phyloP scores from a whole-genome alignment of 2,797 vertebrate species.

The Micropoecilia bifurca region DNA sequence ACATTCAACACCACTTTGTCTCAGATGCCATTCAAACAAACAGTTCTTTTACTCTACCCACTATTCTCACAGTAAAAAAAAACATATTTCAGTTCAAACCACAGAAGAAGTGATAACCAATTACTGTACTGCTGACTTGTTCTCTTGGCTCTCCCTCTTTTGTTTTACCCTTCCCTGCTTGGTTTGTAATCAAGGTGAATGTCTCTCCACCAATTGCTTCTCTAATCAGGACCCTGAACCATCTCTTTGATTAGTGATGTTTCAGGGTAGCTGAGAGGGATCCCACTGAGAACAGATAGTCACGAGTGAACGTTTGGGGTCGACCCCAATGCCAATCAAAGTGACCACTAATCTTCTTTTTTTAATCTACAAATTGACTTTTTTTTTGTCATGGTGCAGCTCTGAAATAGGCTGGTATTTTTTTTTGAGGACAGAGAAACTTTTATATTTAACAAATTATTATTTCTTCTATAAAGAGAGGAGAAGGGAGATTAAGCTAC shows the following conservation, averaged over 20 bases:
- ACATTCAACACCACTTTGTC: neutral
- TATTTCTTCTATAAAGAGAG: constrained; percentile 20
- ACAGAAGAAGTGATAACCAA: neutral
- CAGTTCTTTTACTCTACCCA: neutral
- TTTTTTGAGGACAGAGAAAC: constrained; percentile 24
- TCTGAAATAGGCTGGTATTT: constrained; percentile 13
- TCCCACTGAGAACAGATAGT: constrained; percentile 21
- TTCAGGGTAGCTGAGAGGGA: constrained; percentile 30
- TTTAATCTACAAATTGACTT: constrained; percentile 71
- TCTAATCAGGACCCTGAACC: constrained; percentile 57
- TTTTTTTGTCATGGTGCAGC: constrained; percentile 41
- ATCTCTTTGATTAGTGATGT: constrained; percentile 62
- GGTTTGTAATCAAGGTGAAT: constrained; percentile 74
- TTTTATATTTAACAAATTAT: constrained; percentile 46
- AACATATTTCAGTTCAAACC: neutral
- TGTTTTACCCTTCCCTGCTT: constrained; percentile 4
- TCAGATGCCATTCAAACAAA: neutral
- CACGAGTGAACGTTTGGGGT: constrained; percentile 11
- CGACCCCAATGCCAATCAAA: constrained; percentile 38
- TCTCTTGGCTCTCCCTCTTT: constrained; percentile 7
- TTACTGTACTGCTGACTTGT: neutral
- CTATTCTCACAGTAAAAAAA: neutral
- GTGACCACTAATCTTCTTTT: constrained; percentile 21
- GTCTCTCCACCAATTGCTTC: constrained; percentile 45
- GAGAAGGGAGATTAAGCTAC: constrained; percentile 12